A percentile compares a stretch with the other conserved stretches of the same genome.
These are phyloP conservation scores for Silurus glanis DNA, from an alignment of 2,113 vertebrate species.

Conservation along the genomic window DNA sequence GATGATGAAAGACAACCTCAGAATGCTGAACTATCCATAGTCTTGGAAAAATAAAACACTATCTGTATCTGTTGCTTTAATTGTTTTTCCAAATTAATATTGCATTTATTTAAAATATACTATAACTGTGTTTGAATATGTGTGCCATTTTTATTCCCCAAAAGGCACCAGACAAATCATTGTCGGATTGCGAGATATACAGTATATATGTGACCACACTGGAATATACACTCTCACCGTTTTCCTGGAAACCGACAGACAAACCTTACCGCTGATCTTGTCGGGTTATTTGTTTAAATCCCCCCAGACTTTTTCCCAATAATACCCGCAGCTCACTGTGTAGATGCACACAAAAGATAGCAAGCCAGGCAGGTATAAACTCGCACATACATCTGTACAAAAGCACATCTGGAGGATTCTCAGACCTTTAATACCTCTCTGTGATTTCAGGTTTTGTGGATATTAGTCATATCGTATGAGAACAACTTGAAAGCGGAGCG, in stretches of 20 bases:
- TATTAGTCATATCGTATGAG: not conserved
- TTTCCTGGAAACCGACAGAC: not conserved
- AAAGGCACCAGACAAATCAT: too few species aligned
- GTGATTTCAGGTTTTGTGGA: not conserved
- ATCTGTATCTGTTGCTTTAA: too few species aligned
- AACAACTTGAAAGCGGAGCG: not conserved
- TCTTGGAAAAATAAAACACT: too few species aligned
- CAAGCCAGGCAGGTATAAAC: not conserved
- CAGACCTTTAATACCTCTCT: not conserved
- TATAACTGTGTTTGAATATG: too few species aligned
- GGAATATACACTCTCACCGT: not conserved
- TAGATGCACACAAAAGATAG: not conserved
- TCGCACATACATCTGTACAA: not conserved
- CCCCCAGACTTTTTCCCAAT: not conserved
- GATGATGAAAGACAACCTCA: too few species aligned
- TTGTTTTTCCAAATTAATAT: too few species aligned
- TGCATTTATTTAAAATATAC: too few species aligned
- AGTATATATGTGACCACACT: not conserved
- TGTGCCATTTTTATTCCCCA: too few species aligned
- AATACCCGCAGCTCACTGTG: not conserved
- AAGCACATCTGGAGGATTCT: not conserved
- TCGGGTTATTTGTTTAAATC: not conserved
- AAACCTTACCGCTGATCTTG: not conserved
- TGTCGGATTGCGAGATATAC: too few species aligned
- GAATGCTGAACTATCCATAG: too few species aligned